phyloP scores from a whole-genome alignment of 2,797 vertebrate species.

The Limnodromus scolopaceus region DNA sequence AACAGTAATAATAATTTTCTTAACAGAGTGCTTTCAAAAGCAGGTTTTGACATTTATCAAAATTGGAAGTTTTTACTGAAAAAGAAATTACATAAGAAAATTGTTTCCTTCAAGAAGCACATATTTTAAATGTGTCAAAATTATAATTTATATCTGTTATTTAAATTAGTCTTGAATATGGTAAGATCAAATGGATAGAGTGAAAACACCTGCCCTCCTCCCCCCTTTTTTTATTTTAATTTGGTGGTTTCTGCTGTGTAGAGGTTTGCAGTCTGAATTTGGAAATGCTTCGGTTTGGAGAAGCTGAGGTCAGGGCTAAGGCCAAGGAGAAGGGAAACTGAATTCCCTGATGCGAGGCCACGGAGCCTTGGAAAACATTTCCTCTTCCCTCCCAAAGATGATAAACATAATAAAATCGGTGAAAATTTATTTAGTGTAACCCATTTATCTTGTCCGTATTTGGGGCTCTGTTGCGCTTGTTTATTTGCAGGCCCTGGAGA shows the following conservation, averaged over 20 bases:
- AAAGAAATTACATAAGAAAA: neutral
- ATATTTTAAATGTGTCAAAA: neutral
- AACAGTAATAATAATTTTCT: neutral
- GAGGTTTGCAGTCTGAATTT: neutral
- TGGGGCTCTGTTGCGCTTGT: neutral
- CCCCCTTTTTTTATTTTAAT: neutral
- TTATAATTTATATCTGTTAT: neutral
- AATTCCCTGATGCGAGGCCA: neutral
- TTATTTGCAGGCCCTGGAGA: neutral
- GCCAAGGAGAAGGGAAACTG: neutral
- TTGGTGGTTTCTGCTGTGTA: neutral
- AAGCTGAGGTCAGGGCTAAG: neutral
- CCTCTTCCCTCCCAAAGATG: neutral
- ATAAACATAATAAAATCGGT: neutral
- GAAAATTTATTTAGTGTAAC: neutral
- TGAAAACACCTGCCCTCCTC: neutral
- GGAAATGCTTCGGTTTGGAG: neutral
- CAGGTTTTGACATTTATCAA: neutral
- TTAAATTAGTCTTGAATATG: neutral
- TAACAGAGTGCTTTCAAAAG: neutral
- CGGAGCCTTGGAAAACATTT: neutral
- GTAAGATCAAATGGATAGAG: neutral
- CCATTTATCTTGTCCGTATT: neutral
- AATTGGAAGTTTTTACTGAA: neutral
- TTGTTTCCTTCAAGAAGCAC: neutral